These are phyloP conservation scores for Semicossyphus pulcher DNA, from an alignment of 2,113 vertebrate species.

Conservation along the genomic window DNA sequence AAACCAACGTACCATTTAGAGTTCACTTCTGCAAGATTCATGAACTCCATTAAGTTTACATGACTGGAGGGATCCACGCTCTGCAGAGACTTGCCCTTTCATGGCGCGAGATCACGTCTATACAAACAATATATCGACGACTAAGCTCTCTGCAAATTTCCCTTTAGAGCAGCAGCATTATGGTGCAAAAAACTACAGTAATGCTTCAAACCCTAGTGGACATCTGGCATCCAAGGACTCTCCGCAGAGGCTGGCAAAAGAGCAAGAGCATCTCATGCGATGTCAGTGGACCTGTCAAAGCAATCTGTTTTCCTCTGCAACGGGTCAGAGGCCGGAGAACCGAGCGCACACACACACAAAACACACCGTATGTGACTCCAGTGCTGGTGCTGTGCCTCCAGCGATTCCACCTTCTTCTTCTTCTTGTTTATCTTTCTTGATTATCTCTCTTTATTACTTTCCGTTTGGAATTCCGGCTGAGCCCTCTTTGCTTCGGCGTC, in stretches of 20 bases:
- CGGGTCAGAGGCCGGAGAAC: conserved; percentile 48
- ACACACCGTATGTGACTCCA: conserved; percentile 5
- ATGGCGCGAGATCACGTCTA: conserved; percentile 32
- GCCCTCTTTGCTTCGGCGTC: conserved; percentile 43
- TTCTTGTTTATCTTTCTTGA: conserved; percentile 9
- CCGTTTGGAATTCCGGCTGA: conserved; percentile 18
- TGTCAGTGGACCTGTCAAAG: conserved; percentile 64
- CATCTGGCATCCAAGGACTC: conserved; percentile 48
- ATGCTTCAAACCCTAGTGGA: conserved; percentile 32
- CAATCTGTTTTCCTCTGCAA: conserved; percentile 55
- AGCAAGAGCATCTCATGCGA: conserved; percentile 51
- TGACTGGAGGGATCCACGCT: conserved; percentile 21
- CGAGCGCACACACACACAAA: conserved; percentile 7
- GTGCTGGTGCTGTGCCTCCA: conserved; percentile 10
- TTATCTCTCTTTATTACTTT: conserved; percentile 2
- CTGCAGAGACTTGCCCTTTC: conserved; percentile 30
- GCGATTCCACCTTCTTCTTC: conserved; percentile 49
- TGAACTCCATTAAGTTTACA: conserved; percentile 40
- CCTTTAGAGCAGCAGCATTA: conserved; percentile 27
- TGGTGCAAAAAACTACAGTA: conserved; percentile 11
- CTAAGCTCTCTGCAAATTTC: conserved; percentile 35
- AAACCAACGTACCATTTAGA: conserved; percentile 11
- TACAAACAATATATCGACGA: conserved; percentile 40
- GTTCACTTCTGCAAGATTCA: conserved; percentile 22
- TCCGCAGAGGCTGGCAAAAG: conserved; percentile 59